Evolutionary conservation across 2,797 vertebrate species (phyloP).

Genomic region (Liasis olivaceus): DNA sequence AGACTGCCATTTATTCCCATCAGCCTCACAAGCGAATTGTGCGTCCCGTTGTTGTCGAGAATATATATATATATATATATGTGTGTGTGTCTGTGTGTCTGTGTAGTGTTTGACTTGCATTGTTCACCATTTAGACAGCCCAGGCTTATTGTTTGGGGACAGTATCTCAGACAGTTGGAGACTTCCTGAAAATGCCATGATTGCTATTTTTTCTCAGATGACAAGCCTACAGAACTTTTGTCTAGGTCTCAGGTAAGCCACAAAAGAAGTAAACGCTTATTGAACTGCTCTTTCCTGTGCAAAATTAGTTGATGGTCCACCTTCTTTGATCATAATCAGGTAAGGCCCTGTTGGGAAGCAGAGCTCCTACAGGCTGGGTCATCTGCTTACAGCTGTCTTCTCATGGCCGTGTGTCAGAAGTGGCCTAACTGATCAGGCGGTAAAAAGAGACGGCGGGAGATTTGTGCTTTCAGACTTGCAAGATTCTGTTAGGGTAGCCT

Average conservation of each 20-base stretch:
- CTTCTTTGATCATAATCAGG: background rate
- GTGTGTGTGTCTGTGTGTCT: background rate
- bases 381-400: background rate
- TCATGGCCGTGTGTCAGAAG: background rate
- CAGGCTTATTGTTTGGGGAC: background rate
- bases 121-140: constrained; percentile 9
- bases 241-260: background rate
- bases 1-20: background rate
- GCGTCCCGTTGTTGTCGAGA: background rate
- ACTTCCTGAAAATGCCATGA: background rate
- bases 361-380: background rate
- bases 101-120: background rate
- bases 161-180: background rate
- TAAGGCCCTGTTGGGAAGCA: too few relatives aligned
- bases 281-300: background rate
- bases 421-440: background rate
- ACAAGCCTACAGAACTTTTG: background rate
- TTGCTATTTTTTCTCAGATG: background rate
- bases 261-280: background rate
- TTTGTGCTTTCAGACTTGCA: too few relatives aligned
- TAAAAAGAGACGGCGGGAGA: too few relatives aligned
- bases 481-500: too few relatives aligned
- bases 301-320: background rate
- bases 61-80: background rate
- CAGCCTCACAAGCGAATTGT: background rate